Percentiles rank a stretch among this genome's conserved stretches.
Evolutionary conservation across 2,797 vertebrate genomes (phyloP).

Genomic region (Ctenopoma kingsleyae): DNA sequence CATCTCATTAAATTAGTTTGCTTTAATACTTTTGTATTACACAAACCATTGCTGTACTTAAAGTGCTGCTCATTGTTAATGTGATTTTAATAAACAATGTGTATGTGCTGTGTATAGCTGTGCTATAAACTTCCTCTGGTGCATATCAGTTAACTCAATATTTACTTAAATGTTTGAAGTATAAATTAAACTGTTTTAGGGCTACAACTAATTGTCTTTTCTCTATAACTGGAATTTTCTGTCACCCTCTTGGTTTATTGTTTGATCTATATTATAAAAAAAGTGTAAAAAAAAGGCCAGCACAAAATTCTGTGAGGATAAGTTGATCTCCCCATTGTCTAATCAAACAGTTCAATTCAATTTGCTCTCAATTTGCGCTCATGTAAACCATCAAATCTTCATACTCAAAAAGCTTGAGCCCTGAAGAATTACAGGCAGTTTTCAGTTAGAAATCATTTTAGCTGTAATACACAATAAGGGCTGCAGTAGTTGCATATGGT

Average conservation of each 20-base stretch:
- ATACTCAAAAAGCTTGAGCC: background rate
- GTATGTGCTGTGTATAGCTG: too few species aligned
- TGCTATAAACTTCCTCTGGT: background rate
- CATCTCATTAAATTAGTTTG: background rate
- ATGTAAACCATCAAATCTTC: too few species aligned
- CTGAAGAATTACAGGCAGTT: background rate
- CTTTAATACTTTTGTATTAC: too few species aligned
- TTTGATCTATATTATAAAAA: background rate
- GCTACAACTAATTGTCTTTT: background rate
- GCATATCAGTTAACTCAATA: background rate
- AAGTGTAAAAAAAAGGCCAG: too few species aligned
- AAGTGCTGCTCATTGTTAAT: too few species aligned
- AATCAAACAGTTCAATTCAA: too few species aligned
- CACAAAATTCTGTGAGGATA: too few species aligned
- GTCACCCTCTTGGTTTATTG: background rate
- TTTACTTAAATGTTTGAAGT: rapidly evolving
- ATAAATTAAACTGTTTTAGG: background rate
- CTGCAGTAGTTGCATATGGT: background rate
- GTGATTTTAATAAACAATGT: too few species aligned
- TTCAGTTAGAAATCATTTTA: background rate
- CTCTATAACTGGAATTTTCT: background rate
- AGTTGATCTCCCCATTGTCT: too few species aligned
- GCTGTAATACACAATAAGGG: background rate
- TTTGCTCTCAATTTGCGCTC: too few species aligned
- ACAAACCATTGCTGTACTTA: too few species aligned